A percentile compares a stretch with the other conserved stretches of the same genome.
Conservation (phyloP, 2,888 invertebrate species). For the Lochmaea capreae region DNA sequence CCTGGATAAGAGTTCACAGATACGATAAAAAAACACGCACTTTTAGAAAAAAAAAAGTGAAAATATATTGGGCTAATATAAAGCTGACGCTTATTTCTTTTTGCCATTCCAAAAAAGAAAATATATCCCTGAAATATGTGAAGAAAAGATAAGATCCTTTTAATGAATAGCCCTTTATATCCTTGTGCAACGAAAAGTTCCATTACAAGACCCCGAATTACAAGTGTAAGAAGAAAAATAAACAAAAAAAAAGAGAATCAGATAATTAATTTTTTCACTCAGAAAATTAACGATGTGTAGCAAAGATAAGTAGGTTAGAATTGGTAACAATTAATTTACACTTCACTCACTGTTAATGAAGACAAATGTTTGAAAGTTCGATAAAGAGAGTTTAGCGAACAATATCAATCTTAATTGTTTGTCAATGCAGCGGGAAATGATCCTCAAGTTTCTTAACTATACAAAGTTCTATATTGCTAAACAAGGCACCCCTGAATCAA, state of each 20-base stretch:
- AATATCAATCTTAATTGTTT: background rate
- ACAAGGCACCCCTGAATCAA: too few species aligned
- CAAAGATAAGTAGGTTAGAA: background rate
- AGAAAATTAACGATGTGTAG: background rate
- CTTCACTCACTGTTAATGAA: background rate
- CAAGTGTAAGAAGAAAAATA: background rate
- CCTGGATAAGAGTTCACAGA: background rate
- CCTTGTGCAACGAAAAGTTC: background rate
- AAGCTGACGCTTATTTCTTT: conserved; percentile 20
- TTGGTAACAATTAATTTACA: background rate
- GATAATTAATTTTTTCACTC: background rate
- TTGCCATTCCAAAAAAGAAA: background rate
- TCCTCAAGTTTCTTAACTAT: background rate
- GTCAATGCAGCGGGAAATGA: background rate
- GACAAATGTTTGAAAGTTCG: background rate
- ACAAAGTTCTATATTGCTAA: background rate
- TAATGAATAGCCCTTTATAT: conserved; percentile 12
- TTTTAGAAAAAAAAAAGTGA: background rate
- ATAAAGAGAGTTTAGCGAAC: background rate
- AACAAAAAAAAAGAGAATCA: background rate
- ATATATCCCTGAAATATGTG: conserved; percentile 7
- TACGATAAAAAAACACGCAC: conserved; percentile 3
- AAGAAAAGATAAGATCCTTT: background rate
- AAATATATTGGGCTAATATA: background rate
- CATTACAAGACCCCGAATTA: background rate